These are phyloP conservation scores for Hirtodrosophila alboralis DNA, from an alignment of 2,888 invertebrate genomes.

Conservation along the genomic window DNA sequence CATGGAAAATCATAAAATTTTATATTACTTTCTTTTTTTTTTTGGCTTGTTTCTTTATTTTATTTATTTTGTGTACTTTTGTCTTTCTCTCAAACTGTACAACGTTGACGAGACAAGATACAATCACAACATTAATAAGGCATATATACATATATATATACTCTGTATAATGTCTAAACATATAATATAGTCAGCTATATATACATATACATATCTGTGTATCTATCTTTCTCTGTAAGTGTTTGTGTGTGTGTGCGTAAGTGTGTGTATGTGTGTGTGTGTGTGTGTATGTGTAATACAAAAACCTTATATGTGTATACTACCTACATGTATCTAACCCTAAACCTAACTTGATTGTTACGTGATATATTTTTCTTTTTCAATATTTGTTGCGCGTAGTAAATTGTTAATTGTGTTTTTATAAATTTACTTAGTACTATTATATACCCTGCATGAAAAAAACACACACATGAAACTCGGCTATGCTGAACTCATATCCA, in stretches of 20 bases:
- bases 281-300: slow-evolving; percentile 31
- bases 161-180: slow-evolving; percentile 43
- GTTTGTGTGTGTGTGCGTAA: not conserved
- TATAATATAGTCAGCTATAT: slow-evolving; percentile 46
- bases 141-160: slow-evolving; percentile 20
- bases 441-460: slow-evolving; percentile 60
- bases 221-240: slow-evolving; percentile 8
- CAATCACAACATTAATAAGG: slow-evolving; percentile 40
- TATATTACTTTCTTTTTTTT: slow-evolving; percentile 61
- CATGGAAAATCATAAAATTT: slow-evolving; percentile 65
- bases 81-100: slow-evolving; percentile 26
- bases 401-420: slow-evolving; percentile 49
- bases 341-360: slow-evolving; percentile 51
- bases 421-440: slow-evolving; percentile 43
- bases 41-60: slow-evolving; percentile 32
- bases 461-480: slow-evolving; percentile 25
- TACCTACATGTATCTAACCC: slow-evolving; percentile 45
- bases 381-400: slow-evolving; percentile 57
- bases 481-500: slow-evolving; percentile 39
- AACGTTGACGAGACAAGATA: slow-evolving; percentile 43
- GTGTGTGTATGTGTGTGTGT: slow-evolving; percentile 22
- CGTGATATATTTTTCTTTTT: slow-evolving; percentile 35
- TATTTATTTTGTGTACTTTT: slow-evolving; percentile 21
- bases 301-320: slow-evolving; percentile 41
- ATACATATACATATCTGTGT: slow-evolving; percentile 22